phyloP scores from a whole-genome alignment of 2,888 invertebrate species.

The Tachina grossa region DNA sequence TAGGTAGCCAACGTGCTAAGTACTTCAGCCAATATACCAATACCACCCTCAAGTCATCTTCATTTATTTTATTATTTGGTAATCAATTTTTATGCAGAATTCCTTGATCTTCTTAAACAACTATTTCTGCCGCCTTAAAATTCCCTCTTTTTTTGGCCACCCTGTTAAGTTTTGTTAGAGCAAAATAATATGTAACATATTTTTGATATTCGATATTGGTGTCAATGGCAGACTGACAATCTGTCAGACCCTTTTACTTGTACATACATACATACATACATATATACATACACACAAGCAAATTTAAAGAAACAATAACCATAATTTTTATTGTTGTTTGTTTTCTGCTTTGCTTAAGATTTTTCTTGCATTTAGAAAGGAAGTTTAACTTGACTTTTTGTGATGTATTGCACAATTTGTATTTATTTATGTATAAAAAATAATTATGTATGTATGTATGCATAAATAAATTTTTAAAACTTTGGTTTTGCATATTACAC shows the following conservation, averaged over 20 bases:
- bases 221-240: slow-evolving; percentile 61
- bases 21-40: too few relatives aligned
- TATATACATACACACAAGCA: not conserved
- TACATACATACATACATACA: not conserved
- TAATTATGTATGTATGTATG: not conserved
- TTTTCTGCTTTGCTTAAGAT: slow-evolving; percentile 5
- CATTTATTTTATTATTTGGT: too few relatives aligned
- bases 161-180: slow-evolving; percentile 8
- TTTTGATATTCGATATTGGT: slow-evolving; percentile 69
- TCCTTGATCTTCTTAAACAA: not conserved
- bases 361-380: slow-evolving; percentile 58
- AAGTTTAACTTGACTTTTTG: slow-evolving; percentile 22
- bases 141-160: slow-evolving; percentile 1
- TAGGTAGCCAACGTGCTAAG: too few relatives aligned
- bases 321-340: not conserved
- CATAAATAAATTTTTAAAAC: not conserved
- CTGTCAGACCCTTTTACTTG: slow-evolving; percentile 31
- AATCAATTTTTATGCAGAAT: too few relatives aligned
- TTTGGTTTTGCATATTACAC: slow-evolving; percentile 9
- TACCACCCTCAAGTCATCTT: too few relatives aligned
- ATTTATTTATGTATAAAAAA: not conserved
- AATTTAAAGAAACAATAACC: slow-evolving; percentile 10
- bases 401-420: not conserved
- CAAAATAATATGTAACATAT: slow-evolving; percentile 57
- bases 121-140: not conserved